phyloP scores from a whole-genome alignment of 2,113 vertebrate genomes.

The Desmodus rotundus region DNA sequence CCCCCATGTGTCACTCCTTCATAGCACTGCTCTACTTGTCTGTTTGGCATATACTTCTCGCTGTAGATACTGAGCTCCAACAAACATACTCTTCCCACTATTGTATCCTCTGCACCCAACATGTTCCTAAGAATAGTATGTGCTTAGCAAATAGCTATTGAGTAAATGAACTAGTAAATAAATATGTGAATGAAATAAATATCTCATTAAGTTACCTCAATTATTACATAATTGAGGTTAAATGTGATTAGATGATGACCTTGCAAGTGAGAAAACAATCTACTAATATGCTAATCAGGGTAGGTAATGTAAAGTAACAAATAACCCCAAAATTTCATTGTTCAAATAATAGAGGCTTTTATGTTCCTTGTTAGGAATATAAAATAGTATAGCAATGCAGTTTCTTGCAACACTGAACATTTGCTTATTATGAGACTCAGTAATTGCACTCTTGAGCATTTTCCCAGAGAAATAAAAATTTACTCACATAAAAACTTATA shows the following conservation, averaged over 20 bases:
- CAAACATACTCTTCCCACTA: background rate
- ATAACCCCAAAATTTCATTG: background rate
- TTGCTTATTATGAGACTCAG: background rate
- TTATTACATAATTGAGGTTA: background rate
- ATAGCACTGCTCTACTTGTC: background rate
- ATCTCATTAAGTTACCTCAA: background rate
- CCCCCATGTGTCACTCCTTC: background rate
- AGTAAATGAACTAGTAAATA: background rate
- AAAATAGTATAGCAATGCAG: background rate
- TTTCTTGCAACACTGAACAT: background rate
- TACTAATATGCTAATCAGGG: background rate
- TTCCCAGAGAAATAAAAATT: background rate
- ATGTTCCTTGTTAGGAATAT: background rate
- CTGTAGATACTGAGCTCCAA: background rate
- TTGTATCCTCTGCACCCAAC: background rate
- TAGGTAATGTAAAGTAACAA: background rate
- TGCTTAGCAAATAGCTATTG: background rate
- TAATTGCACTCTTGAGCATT: background rate
- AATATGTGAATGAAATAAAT: background rate
- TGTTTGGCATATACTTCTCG: background rate
- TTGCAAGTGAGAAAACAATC: background rate
- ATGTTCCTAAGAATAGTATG: background rate
- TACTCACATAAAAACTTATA: background rate
- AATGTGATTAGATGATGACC: background rate
- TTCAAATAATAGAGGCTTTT: background rate